phyloP scores from a whole-genome alignment of 2,113 vertebrate species.

The Capreolus pygargus region DNA sequence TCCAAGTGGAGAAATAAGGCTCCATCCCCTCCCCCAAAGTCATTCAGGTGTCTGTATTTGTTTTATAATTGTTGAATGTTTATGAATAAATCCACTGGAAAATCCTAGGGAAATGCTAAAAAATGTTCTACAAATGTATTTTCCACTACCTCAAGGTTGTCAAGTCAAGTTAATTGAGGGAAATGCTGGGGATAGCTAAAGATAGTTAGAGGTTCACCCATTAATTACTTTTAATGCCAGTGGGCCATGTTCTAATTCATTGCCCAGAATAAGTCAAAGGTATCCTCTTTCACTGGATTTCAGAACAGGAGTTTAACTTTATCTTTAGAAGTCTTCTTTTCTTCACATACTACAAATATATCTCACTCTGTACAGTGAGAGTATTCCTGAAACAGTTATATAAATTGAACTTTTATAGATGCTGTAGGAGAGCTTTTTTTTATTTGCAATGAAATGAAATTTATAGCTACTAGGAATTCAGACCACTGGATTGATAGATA shows the following conservation, averaged over 20 bases:
- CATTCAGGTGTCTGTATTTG: conserved; percentile 45
- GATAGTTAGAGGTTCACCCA: background rate
- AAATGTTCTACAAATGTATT: conserved; percentile 36
- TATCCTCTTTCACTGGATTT: background rate
- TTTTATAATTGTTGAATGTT: conserved; percentile 53
- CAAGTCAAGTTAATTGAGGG: background rate
- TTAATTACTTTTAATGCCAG: background rate
- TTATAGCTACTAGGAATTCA: background rate
- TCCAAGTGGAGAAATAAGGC: background rate
- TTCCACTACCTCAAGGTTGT: background rate
- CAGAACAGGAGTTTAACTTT: background rate
- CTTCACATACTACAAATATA: background rate
- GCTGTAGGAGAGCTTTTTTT: background rate
- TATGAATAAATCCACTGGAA: conserved; percentile 54
- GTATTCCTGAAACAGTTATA: background rate
- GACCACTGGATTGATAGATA: background rate
- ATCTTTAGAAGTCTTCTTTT: background rate
- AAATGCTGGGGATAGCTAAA: background rate
- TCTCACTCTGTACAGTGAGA: background rate
- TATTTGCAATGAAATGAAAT: conserved; percentile 6
- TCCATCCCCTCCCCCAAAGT: background rate
- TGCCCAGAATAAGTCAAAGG: background rate
- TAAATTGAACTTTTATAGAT: background rate
- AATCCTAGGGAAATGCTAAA: conserved; percentile 56
- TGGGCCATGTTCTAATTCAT: background rate